A percentile compares a stretch with the other conserved stretches of the same genome.
phyloP scores from a whole-genome alignment of 2,888 invertebrate genomes.

The Ennomos erosarius region DNA sequence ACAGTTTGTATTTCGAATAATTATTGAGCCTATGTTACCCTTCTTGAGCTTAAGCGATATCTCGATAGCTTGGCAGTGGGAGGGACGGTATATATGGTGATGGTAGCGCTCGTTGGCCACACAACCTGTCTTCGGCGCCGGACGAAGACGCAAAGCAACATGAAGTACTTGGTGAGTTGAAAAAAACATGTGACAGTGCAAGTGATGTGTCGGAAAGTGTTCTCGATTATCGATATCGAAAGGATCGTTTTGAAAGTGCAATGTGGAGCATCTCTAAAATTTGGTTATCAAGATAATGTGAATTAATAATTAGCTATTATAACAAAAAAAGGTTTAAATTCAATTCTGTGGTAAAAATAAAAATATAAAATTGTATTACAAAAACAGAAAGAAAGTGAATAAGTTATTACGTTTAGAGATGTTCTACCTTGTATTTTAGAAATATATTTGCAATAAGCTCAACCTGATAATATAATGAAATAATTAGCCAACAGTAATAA shows the following conservation, averaged over 20 bases:
- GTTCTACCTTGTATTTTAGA: conserved; percentile 1
- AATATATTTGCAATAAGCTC: neutral
- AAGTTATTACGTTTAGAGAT: conserved; percentile 2
- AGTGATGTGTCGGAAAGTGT: conserved; percentile 40
- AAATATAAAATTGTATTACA: no score
- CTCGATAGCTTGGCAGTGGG: conserved; percentile 63
- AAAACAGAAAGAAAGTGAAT: no score
- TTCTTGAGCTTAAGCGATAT: conserved; percentile 47
- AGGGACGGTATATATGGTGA: conserved; percentile 76
- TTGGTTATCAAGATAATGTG: no score
- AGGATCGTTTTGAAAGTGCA: conserved; percentile 14
- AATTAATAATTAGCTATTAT: no score
- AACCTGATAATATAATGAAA: no score
- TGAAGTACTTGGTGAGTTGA: conserved; percentile 82
- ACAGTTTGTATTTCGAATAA: conserved; percentile 50
- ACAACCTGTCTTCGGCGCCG: conserved; percentile 82
- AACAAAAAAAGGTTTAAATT: no score
- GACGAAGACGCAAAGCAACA: conserved; percentile 79
- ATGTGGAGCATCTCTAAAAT: conserved; percentile 26
- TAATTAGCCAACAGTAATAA: no score
- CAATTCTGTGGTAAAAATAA: no score
- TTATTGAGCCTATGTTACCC: conserved; percentile 61
- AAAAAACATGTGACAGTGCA: conserved; percentile 40
- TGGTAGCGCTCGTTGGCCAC: conserved; percentile 57
- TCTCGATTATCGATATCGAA: conserved; percentile 26